Percentiles rank a stretch among this genome's conserved stretches.
Evolutionary conservation across 2,797 vertebrate genomes (phyloP).

Genomic region (Muscicapa comitata): DNA sequence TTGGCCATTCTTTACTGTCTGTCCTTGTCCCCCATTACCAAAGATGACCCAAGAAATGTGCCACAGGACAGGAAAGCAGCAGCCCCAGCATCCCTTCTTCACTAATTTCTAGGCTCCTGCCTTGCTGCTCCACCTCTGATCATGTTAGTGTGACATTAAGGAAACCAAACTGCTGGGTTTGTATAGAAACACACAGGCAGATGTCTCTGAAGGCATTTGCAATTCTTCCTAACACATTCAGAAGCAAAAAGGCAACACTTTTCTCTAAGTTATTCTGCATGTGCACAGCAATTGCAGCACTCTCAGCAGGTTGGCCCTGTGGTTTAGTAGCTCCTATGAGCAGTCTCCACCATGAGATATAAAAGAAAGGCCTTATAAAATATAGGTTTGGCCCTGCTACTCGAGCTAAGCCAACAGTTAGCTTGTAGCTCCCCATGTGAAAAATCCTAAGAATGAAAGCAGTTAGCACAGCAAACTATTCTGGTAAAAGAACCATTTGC

Average conservation of each 20-base stretch:
- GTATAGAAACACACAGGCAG: not conserved
- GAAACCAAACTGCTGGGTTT: not conserved
- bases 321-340: not conserved
- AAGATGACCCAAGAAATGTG: not conserved
- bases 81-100: not conserved
- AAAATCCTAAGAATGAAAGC: too few species aligned
- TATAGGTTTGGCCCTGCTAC: too few species aligned
- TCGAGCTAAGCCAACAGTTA: too few species aligned
- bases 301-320: not conserved
- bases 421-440: too few species aligned
- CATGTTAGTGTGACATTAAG: not conserved
- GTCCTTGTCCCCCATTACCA: not conserved
- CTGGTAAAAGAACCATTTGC: too few species aligned
- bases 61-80: not conserved
- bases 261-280: not conserved
- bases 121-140: not conserved
- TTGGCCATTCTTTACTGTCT: not conserved
- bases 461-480: too few species aligned
- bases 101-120: not conserved
- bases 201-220: not conserved
- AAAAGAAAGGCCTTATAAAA: too few species aligned
- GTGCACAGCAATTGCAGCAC: too few species aligned
- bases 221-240: not conserved
- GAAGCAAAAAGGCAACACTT: not conserved
- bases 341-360: not conserved